These are phyloP conservation scores for Cyaniris semiargus DNA, from an alignment of 2,888 invertebrate species.

Conservation along the genomic window DNA sequence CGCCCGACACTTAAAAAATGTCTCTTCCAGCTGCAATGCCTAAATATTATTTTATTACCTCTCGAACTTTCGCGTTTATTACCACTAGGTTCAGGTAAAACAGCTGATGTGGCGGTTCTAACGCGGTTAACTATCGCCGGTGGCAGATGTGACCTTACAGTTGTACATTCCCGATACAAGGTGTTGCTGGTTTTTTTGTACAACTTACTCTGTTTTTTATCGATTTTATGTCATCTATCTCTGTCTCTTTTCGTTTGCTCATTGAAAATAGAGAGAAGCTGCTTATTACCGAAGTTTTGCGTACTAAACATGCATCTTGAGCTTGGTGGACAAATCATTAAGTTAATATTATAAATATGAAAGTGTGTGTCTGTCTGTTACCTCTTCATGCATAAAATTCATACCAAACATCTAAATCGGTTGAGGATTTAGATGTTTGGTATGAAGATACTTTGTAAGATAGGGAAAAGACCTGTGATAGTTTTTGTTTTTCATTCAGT, in stretches of 20 bases:
- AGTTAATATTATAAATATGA: too few relatives aligned
- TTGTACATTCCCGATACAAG: conserved; percentile 27
- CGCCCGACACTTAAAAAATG: too few relatives aligned
- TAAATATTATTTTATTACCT: background rate
- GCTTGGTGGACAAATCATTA: too few relatives aligned
- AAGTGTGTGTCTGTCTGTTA: too few relatives aligned
- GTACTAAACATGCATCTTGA: too few relatives aligned
- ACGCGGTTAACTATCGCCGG: conserved; percentile 23
- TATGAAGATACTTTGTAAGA: too few relatives aligned
- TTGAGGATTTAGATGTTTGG: too few relatives aligned
- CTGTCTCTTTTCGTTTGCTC: background rate
- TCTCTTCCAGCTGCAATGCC: background rate
- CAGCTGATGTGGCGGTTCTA: conserved; percentile 33
- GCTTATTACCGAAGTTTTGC: too few relatives aligned
- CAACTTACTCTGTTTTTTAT: background rate
- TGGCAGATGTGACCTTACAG: conserved; percentile 32
- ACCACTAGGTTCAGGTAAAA: conserved; percentile 13
- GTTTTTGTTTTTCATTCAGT: too few relatives aligned
- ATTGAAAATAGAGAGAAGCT: background rate
- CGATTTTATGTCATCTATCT: background rate
- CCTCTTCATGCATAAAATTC: too few relatives aligned
- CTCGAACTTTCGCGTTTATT: background rate
- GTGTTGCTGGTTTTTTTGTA: conserved; percentile 13
- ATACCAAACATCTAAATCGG: too few relatives aligned
- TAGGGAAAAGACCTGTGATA: too few relatives aligned